These are phyloP conservation scores for Eilema griseolum DNA, from an alignment of 2,888 invertebrate genomes.

Conservation along the genomic window DNA sequence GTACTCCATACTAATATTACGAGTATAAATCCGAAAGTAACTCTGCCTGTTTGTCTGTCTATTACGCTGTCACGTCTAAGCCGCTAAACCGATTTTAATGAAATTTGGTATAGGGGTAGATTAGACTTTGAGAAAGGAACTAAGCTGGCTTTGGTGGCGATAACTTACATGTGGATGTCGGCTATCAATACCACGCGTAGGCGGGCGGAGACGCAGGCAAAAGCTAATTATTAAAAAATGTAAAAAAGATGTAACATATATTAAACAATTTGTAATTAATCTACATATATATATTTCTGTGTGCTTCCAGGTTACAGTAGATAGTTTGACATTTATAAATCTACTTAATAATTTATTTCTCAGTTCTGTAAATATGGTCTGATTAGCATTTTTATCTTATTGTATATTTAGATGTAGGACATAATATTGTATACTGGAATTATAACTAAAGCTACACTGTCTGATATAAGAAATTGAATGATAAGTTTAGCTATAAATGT, in stretches of 20 bases:
- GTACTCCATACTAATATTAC: too few species aligned
- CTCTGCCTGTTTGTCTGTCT: too few species aligned
- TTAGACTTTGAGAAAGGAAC: too few species aligned
- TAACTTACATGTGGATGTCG: too few species aligned
- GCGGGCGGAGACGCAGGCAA: too few species aligned
- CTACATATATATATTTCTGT: conserved; percentile 76
- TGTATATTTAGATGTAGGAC: conserved; percentile 52
- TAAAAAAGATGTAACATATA: conserved; percentile 42
- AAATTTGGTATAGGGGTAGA: too few species aligned
- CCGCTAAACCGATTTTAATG: too few species aligned
- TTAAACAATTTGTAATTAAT: conserved; percentile 44
- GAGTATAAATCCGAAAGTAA: too few species aligned
- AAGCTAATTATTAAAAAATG: too few species aligned
- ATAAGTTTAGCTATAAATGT: background rate
- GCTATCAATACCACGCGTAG: too few species aligned
- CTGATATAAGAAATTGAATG: conserved; percentile 12
- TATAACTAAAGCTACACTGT: conserved; percentile 42
- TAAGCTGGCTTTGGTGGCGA: too few species aligned
- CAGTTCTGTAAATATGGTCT: conserved; percentile 77
- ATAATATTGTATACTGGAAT: conserved; percentile 48
- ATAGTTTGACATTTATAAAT: conserved; percentile 55
- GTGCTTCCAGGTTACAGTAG: conserved; percentile 84
- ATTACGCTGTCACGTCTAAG: too few species aligned
- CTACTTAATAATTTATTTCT: conserved; percentile 55
- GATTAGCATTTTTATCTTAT: conserved; percentile 82